Base-by-base conservation (phyloP, 1,140 invertebrate genomes). In the Capitella teleta region DNA sequence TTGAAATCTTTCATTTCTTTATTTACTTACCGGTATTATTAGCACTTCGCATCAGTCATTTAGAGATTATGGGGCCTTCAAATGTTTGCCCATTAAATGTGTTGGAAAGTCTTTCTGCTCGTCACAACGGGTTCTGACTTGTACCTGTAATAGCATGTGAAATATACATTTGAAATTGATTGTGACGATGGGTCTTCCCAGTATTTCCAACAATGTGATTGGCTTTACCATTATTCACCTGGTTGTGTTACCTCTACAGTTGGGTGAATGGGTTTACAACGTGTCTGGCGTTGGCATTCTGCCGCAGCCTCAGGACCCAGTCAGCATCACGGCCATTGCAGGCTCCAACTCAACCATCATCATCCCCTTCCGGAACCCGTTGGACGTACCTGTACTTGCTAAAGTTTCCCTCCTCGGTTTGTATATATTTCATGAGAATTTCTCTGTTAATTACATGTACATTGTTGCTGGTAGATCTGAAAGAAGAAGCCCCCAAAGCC, bases 361-460 rank as follows among this genome's bases (percentile, higher is more conserved):
- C 53, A 68, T 72, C 23, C 64, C 66, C 30, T 72, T 72, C 59
- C 53, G 66, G 21, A 72, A 72, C 51, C 69, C 69, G 12, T 59
- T 64, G 47, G 64, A 69, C 45, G 53, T 56, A n/a, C 46, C 62
- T 26, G 59, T 71, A 1, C 12, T 62, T 14, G 60, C 64, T 24
- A 59, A 65, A 41, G 54, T 70, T 18, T 42, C 54, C 8, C 53
- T 71, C 1, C 61, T 57, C 57, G 68, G 65, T 68, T 49, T 52
- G 30, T 30, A n/a, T n/a, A n/a, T n/a, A n/a, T n/a, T n/a, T n/a
- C n/a, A n/a, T n/a, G n/a, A n/a, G n/a, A n/a, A n/a, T n/a, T n/a
- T 38, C 21, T 24, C 12, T 24, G 6, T 45, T 26, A 14, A 26
- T 28, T 45, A 28, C 10, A 8, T 8, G 18, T 41, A 12, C 8